Evolutionary conservation across 1,140 invertebrate genomes (phyloP), one percentile per base, ranked within the genome.

Genomic region (Zophobas atratus): DNA sequence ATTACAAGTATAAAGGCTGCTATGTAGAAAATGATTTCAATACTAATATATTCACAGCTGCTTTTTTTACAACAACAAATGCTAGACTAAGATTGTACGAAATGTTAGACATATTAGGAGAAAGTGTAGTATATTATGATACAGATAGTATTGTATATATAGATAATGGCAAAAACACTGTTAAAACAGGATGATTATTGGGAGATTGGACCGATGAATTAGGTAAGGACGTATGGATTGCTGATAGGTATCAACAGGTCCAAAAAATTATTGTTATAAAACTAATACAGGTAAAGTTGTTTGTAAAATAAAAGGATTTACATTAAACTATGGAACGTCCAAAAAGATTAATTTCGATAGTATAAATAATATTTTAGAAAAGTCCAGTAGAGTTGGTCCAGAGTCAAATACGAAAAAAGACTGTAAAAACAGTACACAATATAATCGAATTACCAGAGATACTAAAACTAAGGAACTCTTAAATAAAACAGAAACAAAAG

Each of bases 361-460:
- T 51, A 51, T 51, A 51, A 51, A 51, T 51, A 51, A 51, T 51
- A 51, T 51, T 51, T 51, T 51, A 51, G 49, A 51, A 51, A 51
- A 51, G 49, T 51, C 49, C 49, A 51, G 49, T 20, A 51, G 49
- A 51, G 49, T 20, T 51, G 49, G 49, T 20, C 49, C n/a, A 51
- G 49, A 51, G 49, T 51, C 49, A 51, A 51, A 51, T 2, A 51
- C 49, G 49, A 51, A 51, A 5, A 51, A 51, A 51, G 49, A 51
- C 49, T 6, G n/a, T 51, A 75, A 75, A 75, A 75, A 57, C 53
- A 57, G 72, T 75, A 60, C 72, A 75, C 72, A 75, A 75, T 75
- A 75, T 75, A 75, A 75, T 75, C 72, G 72, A 75, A 75, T 75
- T 72, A 75, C 72, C 53, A 75, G 72, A 75, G 72, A 75, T 75